Evolutionary conservation across 2,888 invertebrate species (phyloP).

Genomic region (Polietes domitor): DNA sequence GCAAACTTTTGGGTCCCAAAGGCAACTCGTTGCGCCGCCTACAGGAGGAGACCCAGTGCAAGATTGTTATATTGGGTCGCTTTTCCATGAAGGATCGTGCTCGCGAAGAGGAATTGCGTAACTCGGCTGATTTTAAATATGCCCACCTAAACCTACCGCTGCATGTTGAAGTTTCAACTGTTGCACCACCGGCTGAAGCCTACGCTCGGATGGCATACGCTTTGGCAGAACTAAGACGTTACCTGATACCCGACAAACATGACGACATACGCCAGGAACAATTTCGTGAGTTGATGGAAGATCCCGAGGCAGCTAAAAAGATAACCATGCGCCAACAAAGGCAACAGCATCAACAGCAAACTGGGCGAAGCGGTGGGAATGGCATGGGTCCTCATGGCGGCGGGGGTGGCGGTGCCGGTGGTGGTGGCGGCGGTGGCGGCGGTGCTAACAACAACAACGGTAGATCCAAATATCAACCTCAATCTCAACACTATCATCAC

Average conservation of each 20-base stretch:
- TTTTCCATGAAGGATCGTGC: constrained; percentile 96
- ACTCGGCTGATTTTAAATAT: constrained; percentile 93
- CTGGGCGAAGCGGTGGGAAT: constrained; percentile 54
- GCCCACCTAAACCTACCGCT: constrained; percentile 93
- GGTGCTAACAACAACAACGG: constrained; percentile 47
- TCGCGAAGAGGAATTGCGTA: constrained; percentile 90
- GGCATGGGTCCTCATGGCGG: constrained; percentile 43
- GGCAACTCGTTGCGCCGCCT: constrained; percentile 95
- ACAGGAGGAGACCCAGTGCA: constrained; percentile 97
- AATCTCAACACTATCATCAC: constrained; percentile 78
- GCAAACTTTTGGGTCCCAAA: constrained; percentile 95
- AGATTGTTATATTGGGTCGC: constrained; percentile 96
- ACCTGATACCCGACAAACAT: constrained; percentile 84
- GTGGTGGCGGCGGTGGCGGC: constrained; percentile 65
- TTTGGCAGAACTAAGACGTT: constrained; percentile 88
- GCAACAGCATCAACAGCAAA: constrained; percentile 72
- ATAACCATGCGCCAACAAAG: constrained; percentile 77
- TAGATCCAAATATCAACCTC: constrained; percentile 78
- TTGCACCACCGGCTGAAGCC: constrained; percentile 92
- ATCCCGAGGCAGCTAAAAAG: constrained; percentile 79
- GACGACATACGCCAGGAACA: constrained; percentile 93
- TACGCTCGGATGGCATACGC: constrained; percentile 93
- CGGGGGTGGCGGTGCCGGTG: constrained; percentile 72
- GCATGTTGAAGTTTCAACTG: constrained; percentile 93
- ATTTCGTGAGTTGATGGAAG: constrained; percentile 87